Percentiles rank a stretch among this genome's conserved stretches.
Conservation (phyloP, 1,140 invertebrate species). For the Macrosteles quadrilineatus region DNA sequence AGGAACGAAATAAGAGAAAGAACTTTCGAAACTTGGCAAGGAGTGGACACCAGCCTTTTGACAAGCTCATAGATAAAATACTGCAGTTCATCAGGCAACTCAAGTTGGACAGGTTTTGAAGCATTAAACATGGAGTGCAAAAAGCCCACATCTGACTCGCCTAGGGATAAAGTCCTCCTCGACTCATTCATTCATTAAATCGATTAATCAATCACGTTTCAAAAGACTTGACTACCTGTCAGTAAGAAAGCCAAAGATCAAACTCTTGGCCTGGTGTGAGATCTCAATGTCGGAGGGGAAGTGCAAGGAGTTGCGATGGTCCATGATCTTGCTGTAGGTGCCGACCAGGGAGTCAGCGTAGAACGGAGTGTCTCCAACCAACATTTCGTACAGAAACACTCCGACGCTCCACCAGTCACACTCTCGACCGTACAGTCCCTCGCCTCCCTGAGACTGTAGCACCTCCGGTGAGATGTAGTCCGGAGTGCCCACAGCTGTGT, state of each 20-base stretch:
- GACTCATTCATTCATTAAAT: too few relatives aligned
- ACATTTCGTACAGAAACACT: constrained; percentile 98
- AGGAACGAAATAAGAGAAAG: too few relatives aligned
- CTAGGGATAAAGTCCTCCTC: too few relatives aligned
- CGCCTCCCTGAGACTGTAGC: constrained; percentile 94
- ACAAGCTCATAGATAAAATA: too few relatives aligned
- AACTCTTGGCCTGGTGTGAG: constrained; percentile 84
- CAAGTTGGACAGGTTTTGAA: too few relatives aligned
- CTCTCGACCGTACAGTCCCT: constrained; percentile 91
- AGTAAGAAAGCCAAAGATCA: constrained; percentile 93
- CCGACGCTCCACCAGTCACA: constrained; percentile 99
- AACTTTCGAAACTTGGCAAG: too few relatives aligned
- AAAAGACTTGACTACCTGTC: constrained; percentile 61
- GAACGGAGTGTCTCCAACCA: constrained; percentile 98
- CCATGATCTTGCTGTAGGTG: constrained; percentile 99
- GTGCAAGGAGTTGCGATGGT: constrained; percentile 92
- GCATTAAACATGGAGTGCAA: too few relatives aligned
- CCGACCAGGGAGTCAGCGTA: constrained; percentile 97
- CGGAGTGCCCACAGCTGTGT: constrained; percentile 98
- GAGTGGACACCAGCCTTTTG: too few relatives aligned
- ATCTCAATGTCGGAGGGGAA: constrained; percentile 96
- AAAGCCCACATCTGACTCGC: too few relatives aligned
- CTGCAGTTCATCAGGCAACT: too few relatives aligned
- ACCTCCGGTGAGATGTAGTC: constrained; percentile 99
- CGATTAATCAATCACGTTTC: too few relatives aligned